These are phyloP conservation scores for Pterostichus madidus DNA, from an alignment of 2,888 invertebrate genomes.

Conservation along the genomic window DNA sequence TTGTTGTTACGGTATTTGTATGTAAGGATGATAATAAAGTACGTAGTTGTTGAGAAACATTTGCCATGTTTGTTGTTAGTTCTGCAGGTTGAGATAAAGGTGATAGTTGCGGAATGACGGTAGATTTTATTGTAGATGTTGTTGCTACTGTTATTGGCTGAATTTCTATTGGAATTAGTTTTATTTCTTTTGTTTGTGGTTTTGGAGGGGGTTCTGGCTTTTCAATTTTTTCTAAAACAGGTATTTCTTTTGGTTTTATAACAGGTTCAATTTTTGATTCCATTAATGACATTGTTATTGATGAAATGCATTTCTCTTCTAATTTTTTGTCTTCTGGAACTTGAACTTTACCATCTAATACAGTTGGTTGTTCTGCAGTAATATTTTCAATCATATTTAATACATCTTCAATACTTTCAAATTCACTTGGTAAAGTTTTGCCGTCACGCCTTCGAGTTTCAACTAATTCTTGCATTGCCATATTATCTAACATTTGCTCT, in stretches of 20 bases:
- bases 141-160: conserved; percentile 72
- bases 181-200: conserved; percentile 62
- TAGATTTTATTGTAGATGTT: conserved; percentile 76
- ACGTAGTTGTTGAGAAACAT: conserved; percentile 84
- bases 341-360: conserved; percentile 71
- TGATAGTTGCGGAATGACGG: conserved; percentile 84
- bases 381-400: conserved; percentile 86
- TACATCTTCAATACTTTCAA: conserved; percentile 85
- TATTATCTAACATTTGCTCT: conserved; percentile 82
- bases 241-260: conserved; percentile 69
- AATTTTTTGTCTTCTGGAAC: conserved; percentile 69
- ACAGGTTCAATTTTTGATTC: conserved; percentile 69
- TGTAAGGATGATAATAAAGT: conserved; percentile 84
- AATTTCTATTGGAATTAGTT: conserved; percentile 61
- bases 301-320: conserved; percentile 67
- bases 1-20: conserved; percentile 79
- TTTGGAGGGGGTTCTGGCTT: conserved; percentile 70
- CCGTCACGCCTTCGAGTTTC: conserved; percentile 78
- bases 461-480: conserved; percentile 81
- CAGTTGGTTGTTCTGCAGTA: conserved; percentile 73
- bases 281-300: conserved; percentile 68
- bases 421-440: conserved; percentile 78
- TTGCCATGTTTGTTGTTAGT: conserved; percentile 85
- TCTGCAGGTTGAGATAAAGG: conserved; percentile 86
- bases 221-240: conserved; percentile 69